Conservation (phyloP, 2,113 vertebrate genomes). For the Isurus oxyrinchus region DNA sequence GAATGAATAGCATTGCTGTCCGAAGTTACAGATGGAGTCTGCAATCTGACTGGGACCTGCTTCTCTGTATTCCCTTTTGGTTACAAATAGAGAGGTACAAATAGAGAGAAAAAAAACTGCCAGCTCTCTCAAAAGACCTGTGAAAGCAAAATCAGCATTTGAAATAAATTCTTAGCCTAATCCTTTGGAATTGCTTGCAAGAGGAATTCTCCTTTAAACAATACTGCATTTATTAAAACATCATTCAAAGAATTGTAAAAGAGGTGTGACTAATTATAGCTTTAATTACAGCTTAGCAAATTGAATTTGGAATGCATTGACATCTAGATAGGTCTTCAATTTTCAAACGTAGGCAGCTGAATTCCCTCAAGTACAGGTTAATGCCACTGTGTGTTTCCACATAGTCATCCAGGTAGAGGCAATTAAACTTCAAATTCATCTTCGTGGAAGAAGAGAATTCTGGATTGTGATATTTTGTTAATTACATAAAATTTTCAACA, state of each 20-base stretch:
- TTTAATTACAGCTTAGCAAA: constrained; percentile 35
- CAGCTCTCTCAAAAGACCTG: neutral
- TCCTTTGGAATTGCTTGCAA: constrained; percentile 5
- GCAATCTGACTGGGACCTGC: neutral
- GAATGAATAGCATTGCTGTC: neutral
- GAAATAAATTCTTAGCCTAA: constrained; percentile 2
- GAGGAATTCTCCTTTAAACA: neutral
- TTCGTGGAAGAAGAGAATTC: neutral
- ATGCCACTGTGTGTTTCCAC: neutral
- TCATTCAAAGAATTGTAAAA: neutral
- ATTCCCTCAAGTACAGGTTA: constrained; percentile 17
- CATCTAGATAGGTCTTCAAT: constrained; percentile 14
- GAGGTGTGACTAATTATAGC: constrained; percentile 15
- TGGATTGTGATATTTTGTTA: neutral
- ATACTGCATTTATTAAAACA: neutral
- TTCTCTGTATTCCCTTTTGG: neutral
- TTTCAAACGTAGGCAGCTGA: neutral
- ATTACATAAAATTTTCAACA: neutral
- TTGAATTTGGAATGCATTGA: constrained; percentile 17
- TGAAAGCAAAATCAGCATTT: neutral
- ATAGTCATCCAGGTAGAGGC: neutral
- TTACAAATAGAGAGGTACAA: neutral
- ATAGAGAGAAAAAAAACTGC: neutral
- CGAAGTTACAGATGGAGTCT: constrained; percentile 20
- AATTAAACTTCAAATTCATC: constrained; percentile 13